phyloP scores from a whole-genome alignment of 2,888 invertebrate genomes.

The Drosophila glabriapex region DNA sequence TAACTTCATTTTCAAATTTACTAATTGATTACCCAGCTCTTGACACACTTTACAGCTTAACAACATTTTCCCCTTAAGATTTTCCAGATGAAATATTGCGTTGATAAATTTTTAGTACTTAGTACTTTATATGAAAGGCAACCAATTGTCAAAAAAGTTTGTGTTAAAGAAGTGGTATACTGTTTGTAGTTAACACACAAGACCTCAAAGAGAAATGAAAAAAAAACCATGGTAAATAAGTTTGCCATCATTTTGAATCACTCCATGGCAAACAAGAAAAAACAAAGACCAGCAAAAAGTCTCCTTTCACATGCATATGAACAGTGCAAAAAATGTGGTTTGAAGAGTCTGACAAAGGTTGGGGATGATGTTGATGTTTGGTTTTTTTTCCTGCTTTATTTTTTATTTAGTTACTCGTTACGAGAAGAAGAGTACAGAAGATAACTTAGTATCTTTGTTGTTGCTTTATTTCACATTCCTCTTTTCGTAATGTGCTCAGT shows the following conservation, averaged over 20 bases:
- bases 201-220: slow-evolving; percentile 31
- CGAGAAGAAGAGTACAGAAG: neutral
- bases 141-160: slow-evolving; percentile 12
- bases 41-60: neutral
- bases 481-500: slow-evolving; percentile 20
- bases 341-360: neutral
- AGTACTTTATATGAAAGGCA: neutral
- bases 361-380: slow-evolving; percentile 13
- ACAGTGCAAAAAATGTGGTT: neutral
- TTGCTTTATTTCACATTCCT: neutral
- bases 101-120: neutral
- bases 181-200: slow-evolving; percentile 7
- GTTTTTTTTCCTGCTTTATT: neutral
- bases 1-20: neutral
- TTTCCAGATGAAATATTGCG: neutral
- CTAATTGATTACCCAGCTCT: slow-evolving; percentile 6
- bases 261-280: slow-evolving; percentile 10
- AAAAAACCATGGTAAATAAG: slow-evolving; percentile 59
- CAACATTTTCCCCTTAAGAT: neutral
- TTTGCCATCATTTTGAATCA: slow-evolving; percentile 57
- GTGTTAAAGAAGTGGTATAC: neutral
- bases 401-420: neutral
- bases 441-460: slow-evolving; percentile 22
- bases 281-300: slow-evolving; percentile 21
- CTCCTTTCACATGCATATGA: slow-evolving; percentile 42